These are phyloP conservation scores for Odontophorus gujanensis DNA, from an alignment of 2,113 vertebrate genomes.

Conservation along the genomic window DNA sequence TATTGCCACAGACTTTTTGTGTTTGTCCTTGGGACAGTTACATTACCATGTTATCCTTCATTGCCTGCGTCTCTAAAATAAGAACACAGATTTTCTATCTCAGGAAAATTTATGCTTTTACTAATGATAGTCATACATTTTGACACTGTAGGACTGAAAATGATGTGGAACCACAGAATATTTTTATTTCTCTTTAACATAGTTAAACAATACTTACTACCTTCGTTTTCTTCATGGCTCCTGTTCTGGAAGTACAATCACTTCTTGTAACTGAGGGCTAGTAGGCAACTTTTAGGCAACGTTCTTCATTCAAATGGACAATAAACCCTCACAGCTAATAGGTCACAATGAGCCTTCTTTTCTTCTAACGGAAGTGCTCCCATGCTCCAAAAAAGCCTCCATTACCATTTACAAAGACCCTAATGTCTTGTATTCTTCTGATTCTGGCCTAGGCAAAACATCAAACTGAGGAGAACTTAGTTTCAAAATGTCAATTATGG, in stretches of 20 bases:
- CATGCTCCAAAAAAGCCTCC: not conserved
- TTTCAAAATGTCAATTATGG: not conserved
- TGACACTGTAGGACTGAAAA: not conserved
- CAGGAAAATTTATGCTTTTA: not conserved
- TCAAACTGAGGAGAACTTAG: not conserved
- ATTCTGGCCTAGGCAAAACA: not conserved
- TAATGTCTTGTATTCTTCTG: not conserved
- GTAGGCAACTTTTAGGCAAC: not conserved
- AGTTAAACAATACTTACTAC: not conserved
- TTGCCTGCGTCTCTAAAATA: not conserved
- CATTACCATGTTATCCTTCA: not conserved
- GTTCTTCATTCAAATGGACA: not conserved
- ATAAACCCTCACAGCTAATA: not conserved
- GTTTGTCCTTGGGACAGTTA: not conserved
- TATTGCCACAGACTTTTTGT: not conserved
- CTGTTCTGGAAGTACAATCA: not conserved
- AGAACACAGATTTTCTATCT: not conserved
- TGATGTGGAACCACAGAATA: not conserved
- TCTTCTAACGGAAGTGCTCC: not conserved
- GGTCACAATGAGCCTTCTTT: not conserved
- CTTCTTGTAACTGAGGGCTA: not conserved
- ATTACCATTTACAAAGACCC: rapidly evolving
- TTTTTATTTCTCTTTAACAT: not conserved
- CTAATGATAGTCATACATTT: not conserved
- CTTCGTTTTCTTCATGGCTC: not conserved